phyloP scores from a whole-genome alignment of 2,888 invertebrate genomes.

The Microplitis deprimator region DNA sequence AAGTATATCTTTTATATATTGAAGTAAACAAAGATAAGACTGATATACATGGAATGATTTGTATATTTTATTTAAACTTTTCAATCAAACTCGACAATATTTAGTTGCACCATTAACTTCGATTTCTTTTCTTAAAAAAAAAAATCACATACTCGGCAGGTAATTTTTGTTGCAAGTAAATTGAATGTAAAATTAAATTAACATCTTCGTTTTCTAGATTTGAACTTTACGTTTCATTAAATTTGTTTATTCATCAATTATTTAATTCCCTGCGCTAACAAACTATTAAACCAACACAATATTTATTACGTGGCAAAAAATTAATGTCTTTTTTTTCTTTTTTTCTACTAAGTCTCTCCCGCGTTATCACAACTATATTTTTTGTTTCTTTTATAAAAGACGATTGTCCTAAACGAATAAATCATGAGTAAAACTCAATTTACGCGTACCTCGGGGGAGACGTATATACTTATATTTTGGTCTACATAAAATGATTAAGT shows the following conservation, averaged over 20 bases:
- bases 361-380: constrained; percentile 33
- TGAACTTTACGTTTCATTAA: constrained; percentile 18
- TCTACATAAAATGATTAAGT: constrained; percentile 25
- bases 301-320: not conserved
- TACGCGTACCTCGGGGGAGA: constrained; percentile 6
- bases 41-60: constrained; percentile 34
- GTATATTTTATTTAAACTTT: not conserved
- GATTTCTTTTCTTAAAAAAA: not conserved
- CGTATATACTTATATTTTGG: constrained; percentile 7
- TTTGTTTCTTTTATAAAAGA: constrained; percentile 12
- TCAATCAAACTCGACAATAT: not conserved
- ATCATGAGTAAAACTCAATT: constrained; percentile 2
- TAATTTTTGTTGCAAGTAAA: constrained; percentile 6
- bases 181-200: constrained; percentile 4
- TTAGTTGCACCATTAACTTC: constrained; percentile 3
- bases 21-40: not conserved
- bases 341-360: constrained; percentile 19
- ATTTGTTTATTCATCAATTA: not conserved
- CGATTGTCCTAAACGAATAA: constrained; percentile 29
- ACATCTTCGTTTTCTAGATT: constrained; percentile 1
- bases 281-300: constrained; percentile 6
- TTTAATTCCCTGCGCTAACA: constrained; percentile 8
- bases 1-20: not conserved
- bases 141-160: constrained; percentile 20
- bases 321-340: not conserved